These are phyloP conservation scores for Casuarius casuarius DNA, from an alignment of 2,113 vertebrate species.

Conservation along the genomic window DNA sequence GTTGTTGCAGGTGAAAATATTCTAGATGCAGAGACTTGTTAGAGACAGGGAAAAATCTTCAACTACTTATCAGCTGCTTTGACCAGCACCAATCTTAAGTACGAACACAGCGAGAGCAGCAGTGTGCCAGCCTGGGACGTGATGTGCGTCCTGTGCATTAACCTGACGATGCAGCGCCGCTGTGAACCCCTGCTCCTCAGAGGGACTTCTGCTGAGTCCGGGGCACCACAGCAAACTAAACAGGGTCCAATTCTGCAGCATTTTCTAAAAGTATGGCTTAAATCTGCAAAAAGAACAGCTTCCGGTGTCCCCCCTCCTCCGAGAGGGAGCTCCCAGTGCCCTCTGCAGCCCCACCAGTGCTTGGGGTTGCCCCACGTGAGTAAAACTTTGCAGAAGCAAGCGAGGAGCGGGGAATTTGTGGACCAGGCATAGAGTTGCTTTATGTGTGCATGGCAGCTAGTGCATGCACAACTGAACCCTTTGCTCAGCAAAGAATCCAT, in stretches of 20 bases:
- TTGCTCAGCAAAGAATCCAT: background rate
- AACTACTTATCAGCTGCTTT: background rate
- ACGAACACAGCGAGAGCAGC: background rate
- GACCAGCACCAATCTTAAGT: background rate
- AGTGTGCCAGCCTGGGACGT: background rate
- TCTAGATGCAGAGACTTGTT: background rate
- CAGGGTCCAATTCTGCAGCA: rapidly evolving
- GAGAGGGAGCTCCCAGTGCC: background rate
- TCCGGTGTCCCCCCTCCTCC: rapidly evolving
- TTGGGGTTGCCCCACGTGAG: rapidly evolving
- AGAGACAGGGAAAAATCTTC: background rate
- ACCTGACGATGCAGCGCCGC: background rate
- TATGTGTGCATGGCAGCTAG: background rate
- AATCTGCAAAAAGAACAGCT: background rate
- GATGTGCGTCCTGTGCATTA: background rate
- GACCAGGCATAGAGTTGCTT: background rate
- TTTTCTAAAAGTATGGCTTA: background rate
- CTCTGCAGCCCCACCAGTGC: rapidly evolving
- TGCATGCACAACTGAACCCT: background rate
- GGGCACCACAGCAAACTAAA: background rate
- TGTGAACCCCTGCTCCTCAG: background rate
- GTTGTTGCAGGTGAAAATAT: background rate
- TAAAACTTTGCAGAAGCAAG: background rate
- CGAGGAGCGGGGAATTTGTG: background rate
- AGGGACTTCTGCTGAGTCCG: rapidly evolving